Base-by-base conservation (phyloP, 2,888 invertebrate species). In the Napeogenes inachia region DNA sequence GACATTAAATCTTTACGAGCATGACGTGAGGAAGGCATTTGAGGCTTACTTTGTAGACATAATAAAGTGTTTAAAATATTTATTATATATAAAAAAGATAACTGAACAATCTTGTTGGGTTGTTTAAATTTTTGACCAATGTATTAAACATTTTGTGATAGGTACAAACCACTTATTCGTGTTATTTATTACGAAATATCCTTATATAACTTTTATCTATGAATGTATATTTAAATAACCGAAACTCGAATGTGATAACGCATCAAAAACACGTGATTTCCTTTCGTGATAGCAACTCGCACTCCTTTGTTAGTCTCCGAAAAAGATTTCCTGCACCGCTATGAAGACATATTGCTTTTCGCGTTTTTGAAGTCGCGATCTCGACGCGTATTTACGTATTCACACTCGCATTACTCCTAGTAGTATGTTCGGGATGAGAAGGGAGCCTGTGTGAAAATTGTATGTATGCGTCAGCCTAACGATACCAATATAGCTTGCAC, bases 281-380 rank as follows among this genome's bases (percentile, higher is more conserved):
- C 78, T 78, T 76, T 71, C 71, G 71, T 73, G 85, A 86, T 86
- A 85, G 73, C 78, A 79, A 79, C 76, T 76, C 79, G 75, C 78
- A 76, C 77, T 79, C 83, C 77, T 83, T 87, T 87, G 85, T 87
- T 81, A 77, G 76, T 81, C 78, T 78, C 78, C 80, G 79, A 73
- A 84, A 80, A 86, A 87, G 82, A 87, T 84, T 88, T 82, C 84
- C 82, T 81, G 84, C 84, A 84, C 85, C 82, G 71, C 74, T 74
- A 89, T 87, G 84, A 89, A 89, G 89, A 89, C 89, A 89, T 89
- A 89, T 89, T 88, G 84, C 89, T 86, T 87, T 89, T 87, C 88
- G 85, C 87, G 87, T 89, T 89, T 89, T 89, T 89, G 88, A 89
- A 87, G 83, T 87, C 87, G 85, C 89, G 87, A 86, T 86, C 85